A percentile compares a stretch with the other conserved stretches of the same genome.
Conservation (phyloP, 2,888 invertebrate genomes). For the Hydrotaea cyrtoneurina region DNA sequence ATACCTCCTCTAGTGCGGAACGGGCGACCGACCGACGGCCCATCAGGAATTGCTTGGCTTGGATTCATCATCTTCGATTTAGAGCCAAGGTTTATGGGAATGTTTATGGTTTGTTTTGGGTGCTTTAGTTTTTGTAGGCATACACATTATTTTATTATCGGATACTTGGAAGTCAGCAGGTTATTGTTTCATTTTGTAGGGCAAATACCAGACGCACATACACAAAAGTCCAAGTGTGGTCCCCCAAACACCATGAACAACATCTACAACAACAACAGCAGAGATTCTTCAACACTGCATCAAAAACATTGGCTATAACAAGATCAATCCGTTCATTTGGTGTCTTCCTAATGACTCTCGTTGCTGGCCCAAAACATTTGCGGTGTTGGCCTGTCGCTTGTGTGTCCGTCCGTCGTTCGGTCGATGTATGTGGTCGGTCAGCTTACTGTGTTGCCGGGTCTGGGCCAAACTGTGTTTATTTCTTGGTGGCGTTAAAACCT, state of each 20-base stretch:
- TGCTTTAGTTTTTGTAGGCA: slow-evolving; percentile 17
- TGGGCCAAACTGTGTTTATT: background rate
- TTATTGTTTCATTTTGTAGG: slow-evolving; percentile 54
- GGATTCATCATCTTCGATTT: slow-evolving; percentile 19
- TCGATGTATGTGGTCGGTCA: slow-evolving; percentile 21
- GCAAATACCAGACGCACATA: slow-evolving; percentile 10
- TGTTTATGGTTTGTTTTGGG: slow-evolving; percentile 26
- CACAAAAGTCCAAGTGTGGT: slow-evolving; percentile 45
- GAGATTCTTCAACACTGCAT: background rate
- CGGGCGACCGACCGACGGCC: background rate
- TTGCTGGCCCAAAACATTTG: background rate
- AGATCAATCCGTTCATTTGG: slow-evolving; percentile 24
- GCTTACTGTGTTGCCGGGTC: slow-evolving; percentile 25
- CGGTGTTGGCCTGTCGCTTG: background rate
- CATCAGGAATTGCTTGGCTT: background rate
- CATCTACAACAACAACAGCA: slow-evolving; percentile 6
- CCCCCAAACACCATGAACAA: slow-evolving; percentile 11
- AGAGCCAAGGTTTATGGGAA: background rate
- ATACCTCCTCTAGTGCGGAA: slow-evolving; percentile 24
- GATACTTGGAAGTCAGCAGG: slow-evolving; percentile 67
- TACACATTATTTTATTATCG: slow-evolving; percentile 48
- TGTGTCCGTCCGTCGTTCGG: background rate
- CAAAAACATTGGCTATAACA: slow-evolving; percentile 20
- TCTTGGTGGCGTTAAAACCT: slow-evolving; percentile 55
- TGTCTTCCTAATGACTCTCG: slow-evolving; percentile 26